Conservation (phyloP, 2,113 vertebrate genomes). For the Hippotragus niger region DNA sequence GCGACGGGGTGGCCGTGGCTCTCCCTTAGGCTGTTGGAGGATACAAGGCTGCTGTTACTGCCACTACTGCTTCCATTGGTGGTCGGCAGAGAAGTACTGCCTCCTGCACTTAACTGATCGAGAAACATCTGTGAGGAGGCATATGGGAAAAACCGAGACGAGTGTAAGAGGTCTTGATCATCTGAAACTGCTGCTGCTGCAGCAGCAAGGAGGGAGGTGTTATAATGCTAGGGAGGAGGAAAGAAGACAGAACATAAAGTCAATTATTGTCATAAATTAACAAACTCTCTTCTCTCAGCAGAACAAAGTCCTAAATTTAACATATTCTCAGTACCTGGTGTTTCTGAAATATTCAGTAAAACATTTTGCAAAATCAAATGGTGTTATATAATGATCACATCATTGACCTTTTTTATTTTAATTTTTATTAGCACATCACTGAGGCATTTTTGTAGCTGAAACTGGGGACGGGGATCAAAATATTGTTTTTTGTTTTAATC, state of each 20-base stretch:
- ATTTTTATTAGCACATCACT: not conserved
- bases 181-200: constrained; percentile 94
- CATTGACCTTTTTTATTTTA: not conserved
- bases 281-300: not conserved
- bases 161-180: constrained; percentile 94
- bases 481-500: not conserved
- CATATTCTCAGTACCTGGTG: not conserved
- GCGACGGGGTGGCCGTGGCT: constrained; percentile 84
- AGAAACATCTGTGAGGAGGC: constrained; percentile 96
- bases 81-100: constrained; percentile 82
- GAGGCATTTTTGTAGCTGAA: constrained; percentile 30
- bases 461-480: not conserved
- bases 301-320: not conserved
- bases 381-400: not conserved
- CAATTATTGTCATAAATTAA: constrained; percentile 14
- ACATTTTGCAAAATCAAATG: not conserved
- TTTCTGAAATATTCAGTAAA: not conserved
- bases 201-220: constrained; percentile 93
- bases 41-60: constrained; percentile 94
- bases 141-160: constrained; percentile 94
- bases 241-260: constrained; percentile 34
- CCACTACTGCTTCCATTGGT: constrained; percentile 91
- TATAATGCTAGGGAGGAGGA: constrained; percentile 89
- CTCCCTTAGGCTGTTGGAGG: constrained; percentile 92
- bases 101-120: constrained; percentile 89